Base-by-base conservation (phyloP, 2,113 vertebrate genomes). In the Spheniscus mendiculus region DNA sequence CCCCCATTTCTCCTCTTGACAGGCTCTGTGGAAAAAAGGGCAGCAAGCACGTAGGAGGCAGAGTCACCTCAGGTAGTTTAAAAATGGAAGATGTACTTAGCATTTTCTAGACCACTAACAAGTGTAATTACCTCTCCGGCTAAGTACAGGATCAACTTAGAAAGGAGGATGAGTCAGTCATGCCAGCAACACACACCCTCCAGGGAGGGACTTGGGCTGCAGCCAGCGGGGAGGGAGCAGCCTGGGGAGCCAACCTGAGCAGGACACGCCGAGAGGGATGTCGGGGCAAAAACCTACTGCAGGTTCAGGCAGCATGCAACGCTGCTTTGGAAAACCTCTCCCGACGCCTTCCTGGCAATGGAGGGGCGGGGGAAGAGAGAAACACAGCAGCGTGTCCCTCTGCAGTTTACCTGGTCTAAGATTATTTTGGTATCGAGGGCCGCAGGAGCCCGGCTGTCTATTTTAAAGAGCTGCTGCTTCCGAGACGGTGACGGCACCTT, bases 311-410 rank as follows among this genome's bases (percentile, higher is more conserved):
- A 2, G 44, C 22, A 7, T 0, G 9, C 10, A 18, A 50, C 2
- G 5, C 16, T 7, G 50, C 49, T 76, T 38, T 12, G 19, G 47
- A 29, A 93, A 87, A 83, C 16, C 53, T 49, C 56, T 90, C 32
- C 30, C 4, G 2, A 5, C 0, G 1, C 1, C 7, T 15, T 70
- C 66, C 76, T 27, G 16, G 53, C 34, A 55, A 47, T 0, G 6
- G 34, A 80, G 30, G 42, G 18, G 36, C 11, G 5, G 40, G 49
- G 8, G 44, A 95, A 50, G n/a, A 89, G 10, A 61, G 6, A 30
- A 81, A 50, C 4, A 15, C 15, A 59, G 11, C 9, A 83, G 11
- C 1, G 1, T 18, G 5, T 17, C 16, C 34, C n/a, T 53, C 71
- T 18, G 32, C 16, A 5, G 20, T 53, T 56, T 44, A 62, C 72